phyloP scores from a whole-genome alignment of 92 coral and sea anemone species.

The Plumapathes pennacea region DNA sequence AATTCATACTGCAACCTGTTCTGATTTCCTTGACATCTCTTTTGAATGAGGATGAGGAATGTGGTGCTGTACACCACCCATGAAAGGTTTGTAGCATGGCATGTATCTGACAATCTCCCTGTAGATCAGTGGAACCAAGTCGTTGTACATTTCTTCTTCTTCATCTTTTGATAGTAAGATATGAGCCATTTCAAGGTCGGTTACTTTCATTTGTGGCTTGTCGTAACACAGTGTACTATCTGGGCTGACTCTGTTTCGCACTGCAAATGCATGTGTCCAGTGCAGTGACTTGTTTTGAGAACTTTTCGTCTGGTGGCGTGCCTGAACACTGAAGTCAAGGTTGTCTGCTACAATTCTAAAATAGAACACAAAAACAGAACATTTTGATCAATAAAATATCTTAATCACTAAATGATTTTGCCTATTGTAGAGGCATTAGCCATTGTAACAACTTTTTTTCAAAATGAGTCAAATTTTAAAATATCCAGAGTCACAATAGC shows the following conservation, averaged over 20 bases:
- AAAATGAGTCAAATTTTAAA: neutral
- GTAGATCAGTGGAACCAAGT: conserved; percentile 20
- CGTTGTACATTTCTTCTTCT: conserved; percentile 1
- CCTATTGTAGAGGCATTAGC: neutral
- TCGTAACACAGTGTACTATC: conserved; percentile 4
- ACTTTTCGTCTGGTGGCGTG: conserved; percentile 20
- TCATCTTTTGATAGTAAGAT: conserved; percentile 7
- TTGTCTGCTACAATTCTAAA: conserved; percentile 34
- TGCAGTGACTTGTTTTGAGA: conserved; percentile 31
- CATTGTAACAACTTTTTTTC: neutral
- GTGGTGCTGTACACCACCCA: conserved; percentile 17
- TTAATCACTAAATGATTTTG: neutral
- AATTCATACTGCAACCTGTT: neutral
- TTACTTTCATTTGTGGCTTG: conserved; percentile 2
- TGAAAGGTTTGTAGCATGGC: conserved; percentile 2
- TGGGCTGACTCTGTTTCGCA: conserved; percentile 13
- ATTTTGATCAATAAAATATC: neutral
- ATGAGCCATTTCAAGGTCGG: conserved; percentile 1
- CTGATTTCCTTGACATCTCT: conserved; percentile 20
- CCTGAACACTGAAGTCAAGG: conserved; percentile 14
- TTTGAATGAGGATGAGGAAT: conserved; percentile 17
- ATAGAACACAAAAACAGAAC: neutral
- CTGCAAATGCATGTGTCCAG: conserved; percentile 32
- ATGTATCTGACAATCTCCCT: conserved; percentile 7
- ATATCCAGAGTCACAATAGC: neutral